Evolutionary conservation across 2,888 invertebrate species (phyloP).

Genomic region (Seira ritae): DNA sequence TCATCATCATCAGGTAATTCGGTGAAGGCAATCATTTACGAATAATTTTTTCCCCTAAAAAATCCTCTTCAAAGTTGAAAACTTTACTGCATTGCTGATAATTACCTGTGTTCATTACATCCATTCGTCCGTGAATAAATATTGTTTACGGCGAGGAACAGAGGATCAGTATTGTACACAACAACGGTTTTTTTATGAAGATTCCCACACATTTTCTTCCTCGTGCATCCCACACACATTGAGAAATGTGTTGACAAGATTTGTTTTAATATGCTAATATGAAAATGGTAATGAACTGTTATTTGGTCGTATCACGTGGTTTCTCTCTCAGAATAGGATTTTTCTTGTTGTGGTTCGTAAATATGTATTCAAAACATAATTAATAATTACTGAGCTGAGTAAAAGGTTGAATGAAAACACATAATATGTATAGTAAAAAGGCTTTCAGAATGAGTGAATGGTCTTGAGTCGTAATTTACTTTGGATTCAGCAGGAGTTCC

Average conservation of each 20-base stretch:
- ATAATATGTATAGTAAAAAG: no score
- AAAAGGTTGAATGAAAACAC: no score
- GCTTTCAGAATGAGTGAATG: no score
- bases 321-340: slow-evolving; percentile 34
- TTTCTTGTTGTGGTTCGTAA: no score
- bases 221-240: slow-evolving; percentile 57
- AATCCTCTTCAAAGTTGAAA: no score
- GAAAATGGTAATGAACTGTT: slow-evolving; percentile 49
- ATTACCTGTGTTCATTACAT: neutral
- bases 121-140: neutral
- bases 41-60: no score
- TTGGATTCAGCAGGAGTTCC: slow-evolving; percentile 57
- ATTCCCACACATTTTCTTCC: slow-evolving; percentile 53
- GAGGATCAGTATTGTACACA: no score
- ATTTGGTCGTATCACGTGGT: slow-evolving; percentile 47
- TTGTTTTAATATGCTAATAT: slow-evolving; percentile 63
- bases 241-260: slow-evolving; percentile 59
- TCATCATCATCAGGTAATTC: slow-evolving; percentile 26
- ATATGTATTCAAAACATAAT: no score
- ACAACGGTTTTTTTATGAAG: neutral
- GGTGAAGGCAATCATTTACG: slow-evolving; percentile 3
- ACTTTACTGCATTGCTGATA: neutral
- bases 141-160: neutral
- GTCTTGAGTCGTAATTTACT: slow-evolving; percentile 47
- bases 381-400: no score